Evolutionary conservation across 2,888 invertebrate species (phyloP).

Genomic region (Camponotus fellah): DNA sequence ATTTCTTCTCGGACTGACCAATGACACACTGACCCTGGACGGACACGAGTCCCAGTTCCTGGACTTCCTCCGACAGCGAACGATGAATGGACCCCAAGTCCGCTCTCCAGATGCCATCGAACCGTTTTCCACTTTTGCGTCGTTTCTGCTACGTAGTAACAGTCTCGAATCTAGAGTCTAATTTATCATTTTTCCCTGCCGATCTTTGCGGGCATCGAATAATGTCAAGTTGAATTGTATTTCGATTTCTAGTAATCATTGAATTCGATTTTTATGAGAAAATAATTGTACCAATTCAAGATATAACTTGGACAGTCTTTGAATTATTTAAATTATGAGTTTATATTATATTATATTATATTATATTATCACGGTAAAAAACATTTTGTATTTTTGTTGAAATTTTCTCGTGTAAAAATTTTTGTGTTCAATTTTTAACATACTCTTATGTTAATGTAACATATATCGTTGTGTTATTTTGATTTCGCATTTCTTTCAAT

Average conservation of each 20-base stretch:
- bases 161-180: neutral
- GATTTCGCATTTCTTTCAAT: too few species aligned
- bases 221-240: neutral
- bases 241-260: constrained; percentile 17
- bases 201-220: neutral
- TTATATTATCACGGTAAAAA: too few species aligned
- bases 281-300: neutral
- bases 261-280: neutral
- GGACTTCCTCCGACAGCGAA: constrained; percentile 34
- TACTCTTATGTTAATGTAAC: too few species aligned
- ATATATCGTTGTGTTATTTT: too few species aligned
- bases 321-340: neutral
- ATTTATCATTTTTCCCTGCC: constrained; percentile 21
- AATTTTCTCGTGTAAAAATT: too few species aligned
- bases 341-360: too few species aligned
- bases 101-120: constrained; percentile 30
- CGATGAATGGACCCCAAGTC: constrained; percentile 56
- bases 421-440: too few species aligned
- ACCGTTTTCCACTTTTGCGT: constrained; percentile 33
- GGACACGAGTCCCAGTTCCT: constrained; percentile 33
- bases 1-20: constrained; percentile 61
- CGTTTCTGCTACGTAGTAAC: constrained; percentile 16
- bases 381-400: too few species aligned
- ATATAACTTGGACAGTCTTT: neutral
- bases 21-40: constrained; percentile 63